Evolutionary conservation across 2,113 vertebrate genomes (phyloP).

Genomic region (Columbina picui): DNA sequence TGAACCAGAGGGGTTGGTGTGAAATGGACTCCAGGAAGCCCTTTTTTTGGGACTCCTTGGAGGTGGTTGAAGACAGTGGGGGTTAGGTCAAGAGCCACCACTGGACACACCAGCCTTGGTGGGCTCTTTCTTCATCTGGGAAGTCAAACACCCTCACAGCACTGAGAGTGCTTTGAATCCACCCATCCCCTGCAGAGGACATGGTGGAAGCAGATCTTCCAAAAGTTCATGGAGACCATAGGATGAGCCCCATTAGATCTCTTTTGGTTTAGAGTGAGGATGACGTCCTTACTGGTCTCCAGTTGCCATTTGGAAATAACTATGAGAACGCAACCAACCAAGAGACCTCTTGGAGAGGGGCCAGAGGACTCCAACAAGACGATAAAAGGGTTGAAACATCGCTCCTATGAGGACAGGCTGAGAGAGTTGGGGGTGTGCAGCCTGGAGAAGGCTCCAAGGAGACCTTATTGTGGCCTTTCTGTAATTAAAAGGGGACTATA

Average conservation of each 20-base stretch:
- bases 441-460: no score
- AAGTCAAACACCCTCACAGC: background rate
- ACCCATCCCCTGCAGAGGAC: background rate
- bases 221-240: background rate
- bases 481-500: no score
- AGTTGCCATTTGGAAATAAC: background rate
- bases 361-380: no score
- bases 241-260: background rate
- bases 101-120: rapidly evolving
- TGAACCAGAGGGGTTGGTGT: background rate
- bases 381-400: no score
- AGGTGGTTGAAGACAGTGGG: rapidly evolving
- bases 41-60: background rate
- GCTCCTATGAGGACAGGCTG: no score
- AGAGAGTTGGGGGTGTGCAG: no score
- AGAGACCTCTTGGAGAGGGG: no score
- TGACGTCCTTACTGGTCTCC: background rate
- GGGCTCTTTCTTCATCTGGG: background rate
- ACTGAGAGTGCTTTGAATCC: background rate
- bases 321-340: background rate
- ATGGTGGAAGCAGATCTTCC: background rate
- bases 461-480: no score
- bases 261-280: background rate
- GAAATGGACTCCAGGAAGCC: background rate
- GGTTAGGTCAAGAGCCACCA: background rate